Evolutionary conservation across 2,888 invertebrate species (phyloP), one percentile per base, ranked within the genome.

Genomic region (Noctua janthina): DNA sequence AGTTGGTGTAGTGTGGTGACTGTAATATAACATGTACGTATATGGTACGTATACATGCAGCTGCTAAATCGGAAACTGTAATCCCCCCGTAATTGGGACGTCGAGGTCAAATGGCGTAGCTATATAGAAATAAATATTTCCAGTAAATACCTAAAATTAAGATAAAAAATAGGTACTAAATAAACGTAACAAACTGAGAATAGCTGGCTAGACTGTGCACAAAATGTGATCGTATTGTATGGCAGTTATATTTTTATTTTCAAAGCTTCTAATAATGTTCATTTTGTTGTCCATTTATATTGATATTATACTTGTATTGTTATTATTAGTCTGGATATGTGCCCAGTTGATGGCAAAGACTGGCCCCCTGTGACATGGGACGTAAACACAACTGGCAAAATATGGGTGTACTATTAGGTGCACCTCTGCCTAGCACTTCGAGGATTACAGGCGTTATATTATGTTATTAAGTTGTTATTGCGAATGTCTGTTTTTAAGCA

Each of bases 41-140:
- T 46, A 20, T 11, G 20, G 8, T 56, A 20, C 13, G 10, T n/a
- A 13, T 51, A 23, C 11, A 35, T 13, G 17, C 15, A 54, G 20
- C 35, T 76, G 29, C 23, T 3, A 17, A 35, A 54, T 76, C 6
- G 76, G 77, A 78, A 78, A 54, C 35, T 54, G 64, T 78, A 54
- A 78, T 66, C 68, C 68, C 79, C 59, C 74, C 6, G 23, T 39
- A 15, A 74, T 74, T 56, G 39, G 13, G 3, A 15, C 17, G 6
- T 69, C n/a, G 2, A 54, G 68, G 81, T 54, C 54, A 59, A 54
- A n/a, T 35, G 15, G 15, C 17, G 35, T 29, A 29, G 10, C 23
- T 67, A 39, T 29, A 4, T 4, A 17, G 13, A 54, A 10, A 39
- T 74, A 62, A 81, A 54, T 62, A 74, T 11, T 81, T 74, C 74